Base-by-base conservation (phyloP, 2,797 vertebrate species). In the Pelochelys cantorii region DNA sequence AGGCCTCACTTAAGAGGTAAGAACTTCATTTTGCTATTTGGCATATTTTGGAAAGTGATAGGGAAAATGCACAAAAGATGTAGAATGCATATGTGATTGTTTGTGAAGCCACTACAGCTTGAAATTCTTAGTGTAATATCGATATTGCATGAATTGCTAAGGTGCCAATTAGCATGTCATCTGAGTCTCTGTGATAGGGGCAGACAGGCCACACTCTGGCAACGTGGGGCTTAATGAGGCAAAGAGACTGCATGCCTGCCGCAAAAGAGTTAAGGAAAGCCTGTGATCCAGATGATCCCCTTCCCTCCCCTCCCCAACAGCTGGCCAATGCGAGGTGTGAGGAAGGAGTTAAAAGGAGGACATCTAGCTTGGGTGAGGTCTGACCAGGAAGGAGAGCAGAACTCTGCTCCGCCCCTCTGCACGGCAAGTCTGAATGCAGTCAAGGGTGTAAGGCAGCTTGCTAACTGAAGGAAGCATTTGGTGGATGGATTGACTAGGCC, bases 1-100 rank as follows among this genome's bases (percentile, higher is more conserved):
- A 97, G 96, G 93, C 78, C 18, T 97, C 95, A 1, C 94, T 98
- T 23, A 98, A 94, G 95, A 98, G 99, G 99, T 99, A 98, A 96
- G 96, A 48, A 25, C 6, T 52, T 53, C 6, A 4, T 78, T 31
- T 37, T 81, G 77, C 53, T 8, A 2, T 59, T 2, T 90, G 20
- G 62, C 86, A 34, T 10, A 2, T 83, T 11, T 88, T 85, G 81
- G 74, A 85, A 6, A 84, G 56, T 2, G 0, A 57, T 34, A 20
- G 79, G 10, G 7, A 12, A 62, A 79, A 53, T 2, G 71, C 29
- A 80, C 87, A 85, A 12, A 90, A 20, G 23, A 62, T 71, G 22
- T 90, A 57, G 37, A 85, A 59, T 78, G 5, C 34, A 91, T 29
- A 74, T 56, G 13, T 56, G 37, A 74, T 56, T 90, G 88, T 68